Evolutionary conservation across 1,140 invertebrate species (phyloP), one percentile per base, ranked within the genome.

Genomic region (Drosophila takahashii): DNA sequence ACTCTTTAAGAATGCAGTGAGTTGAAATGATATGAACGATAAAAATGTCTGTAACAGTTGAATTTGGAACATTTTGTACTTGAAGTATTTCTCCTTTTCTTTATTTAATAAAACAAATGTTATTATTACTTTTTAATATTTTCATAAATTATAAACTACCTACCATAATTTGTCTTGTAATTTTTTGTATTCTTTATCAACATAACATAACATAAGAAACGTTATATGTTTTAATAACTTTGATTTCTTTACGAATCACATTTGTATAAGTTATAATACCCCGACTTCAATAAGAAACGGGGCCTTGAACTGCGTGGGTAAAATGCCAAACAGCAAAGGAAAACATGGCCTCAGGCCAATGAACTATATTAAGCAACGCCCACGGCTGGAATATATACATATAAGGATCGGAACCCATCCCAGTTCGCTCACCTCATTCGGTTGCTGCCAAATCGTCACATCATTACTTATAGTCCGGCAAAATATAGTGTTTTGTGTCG

Each of bases 401-500:
- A 9, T 53, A 39, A 26, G 22, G 34, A 50, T 18, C 27, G 13
- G 4, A 69, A 5, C 16, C 64, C 66, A 56, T 56, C 15, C 47
- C 64, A 16, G 73, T 69, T 77, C 64, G 67, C 59, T 69, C 44
- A 41, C 52, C 69, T 73, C 67, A 57, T 70, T 83, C 67, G 62
- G 74, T 65, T 42, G 44, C 81, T 72, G 79, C 84, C 83, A 87
- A 87, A 87, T 87, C 83, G 84, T 87, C 83, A 87, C 83, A 87
- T 87, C 83, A 87, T 87, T 87, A 87, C 83, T 87, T 87, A 87
- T 87, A 83, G 75, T 77, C 60, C 60, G 29, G 32, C 67, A 81
- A 87, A 86, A 87, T 83, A 89, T 73, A 87, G 79, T 81, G 81
- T 75, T 86, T 87, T 83, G 69, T 64, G 54, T 58, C 54, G 72